Base-by-base conservation (phyloP, 2,113 vertebrate genomes). In the Colius striatus region DNA sequence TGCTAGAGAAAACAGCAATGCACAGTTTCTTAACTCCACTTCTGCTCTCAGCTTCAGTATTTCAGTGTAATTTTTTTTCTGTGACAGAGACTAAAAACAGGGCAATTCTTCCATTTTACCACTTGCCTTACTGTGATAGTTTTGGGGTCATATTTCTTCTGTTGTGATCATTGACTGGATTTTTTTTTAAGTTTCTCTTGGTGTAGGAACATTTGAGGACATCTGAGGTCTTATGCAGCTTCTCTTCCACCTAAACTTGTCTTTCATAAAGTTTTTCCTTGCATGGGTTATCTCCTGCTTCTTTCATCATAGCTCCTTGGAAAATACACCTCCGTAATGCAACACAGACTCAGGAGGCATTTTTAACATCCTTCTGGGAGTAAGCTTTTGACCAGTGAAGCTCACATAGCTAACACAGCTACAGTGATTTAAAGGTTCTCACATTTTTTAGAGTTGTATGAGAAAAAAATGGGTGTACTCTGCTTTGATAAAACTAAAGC, bases 61-160 rank as follows among this genome's bases (percentile, higher is more conserved):
- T 95, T 95, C 88, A 90, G 76, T 87, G 75, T 92, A 97, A 96
- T 94, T 97, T 95, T 96, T 97, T 62, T 97, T 96, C 90, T 92
- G 55, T 88, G 90, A 90, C 51, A 95, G 67, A 96, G 63, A 96
- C 63, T 97, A 97, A 97, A 94, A 58, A 95, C 55, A 84, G 58
- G 54, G 34, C 50, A 96, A 89, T 84, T 96, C 72, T 97, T 95
- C 84, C 81, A 66, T 96, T 97, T 96, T 94, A 95, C 73, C 5
- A 25, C 90, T 96, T 84, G 38, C 53, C 96, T 96, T 95, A 94
- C 85, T 93, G 71, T 76, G 67, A 63, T 62, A 95, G 67, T 89
- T 92, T 91, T 86, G 73, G 76, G 91, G 63, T 90, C 53, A 38
- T 84, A 84, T 83, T 95, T 82, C 23, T 94, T 88, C 83, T 93